Conservation (phyloP, 2,888 invertebrate species). For the Pristionchus japonicus region DNA sequence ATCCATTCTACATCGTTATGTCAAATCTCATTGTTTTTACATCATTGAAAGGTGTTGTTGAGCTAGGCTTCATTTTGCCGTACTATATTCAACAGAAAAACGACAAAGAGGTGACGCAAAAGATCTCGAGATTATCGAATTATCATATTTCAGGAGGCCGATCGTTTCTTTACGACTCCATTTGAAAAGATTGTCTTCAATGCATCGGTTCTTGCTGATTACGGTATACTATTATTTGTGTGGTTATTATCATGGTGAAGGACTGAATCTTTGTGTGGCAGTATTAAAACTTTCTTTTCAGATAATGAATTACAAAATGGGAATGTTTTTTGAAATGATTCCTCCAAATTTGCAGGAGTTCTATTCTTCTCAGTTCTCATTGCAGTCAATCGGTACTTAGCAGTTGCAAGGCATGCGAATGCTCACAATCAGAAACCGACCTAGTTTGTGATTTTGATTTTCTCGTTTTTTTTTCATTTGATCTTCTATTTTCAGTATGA, state of each 20-base stretch:
- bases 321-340: no score
- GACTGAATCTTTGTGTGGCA: no score
- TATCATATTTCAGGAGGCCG: background rate
- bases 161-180: background rate
- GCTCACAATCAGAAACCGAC: background rate
- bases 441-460: no score
- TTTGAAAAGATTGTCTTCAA: background rate
- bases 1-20: background rate
- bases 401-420: background rate
- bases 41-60: background rate
- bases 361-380: background rate
- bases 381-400: background rate
- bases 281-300: no score
- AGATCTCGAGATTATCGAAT: no score
- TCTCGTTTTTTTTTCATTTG: no score
- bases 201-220: background rate
- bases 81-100: background rate
- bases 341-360: background rate
- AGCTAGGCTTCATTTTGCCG: background rate
- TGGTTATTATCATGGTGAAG: background rate
- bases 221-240: background rate
- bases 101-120: background rate
- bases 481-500: background rate
- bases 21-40: background rate
- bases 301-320: no score